Percentiles rank a stretch among this genome's conserved stretches.
Conservation (phyloP, 2,797 vertebrate species). For the Balearica regulorum region DNA sequence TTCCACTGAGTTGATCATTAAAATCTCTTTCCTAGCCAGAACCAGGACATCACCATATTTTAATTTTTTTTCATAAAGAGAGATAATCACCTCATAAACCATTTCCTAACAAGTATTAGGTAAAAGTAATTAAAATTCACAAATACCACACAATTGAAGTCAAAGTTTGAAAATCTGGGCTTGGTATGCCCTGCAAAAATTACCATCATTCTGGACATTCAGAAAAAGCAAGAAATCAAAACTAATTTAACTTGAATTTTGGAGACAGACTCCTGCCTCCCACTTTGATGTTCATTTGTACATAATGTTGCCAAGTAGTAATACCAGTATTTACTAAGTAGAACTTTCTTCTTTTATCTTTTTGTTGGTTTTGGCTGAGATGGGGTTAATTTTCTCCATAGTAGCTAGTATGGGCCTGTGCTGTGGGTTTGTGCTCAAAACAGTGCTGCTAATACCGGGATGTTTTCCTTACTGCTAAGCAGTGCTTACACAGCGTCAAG, state of each 20-base stretch:
- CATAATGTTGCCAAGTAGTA: not conserved
- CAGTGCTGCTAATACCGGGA: too few species aligned
- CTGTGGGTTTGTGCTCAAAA: too few species aligned
- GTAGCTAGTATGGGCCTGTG: too few species aligned
- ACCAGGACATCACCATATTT: too few species aligned
- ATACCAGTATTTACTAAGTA: not conserved
- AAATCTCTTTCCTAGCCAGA: not conserved
- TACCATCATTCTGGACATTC: not conserved
- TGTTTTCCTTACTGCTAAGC: too few species aligned
- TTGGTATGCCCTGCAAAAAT: not conserved
- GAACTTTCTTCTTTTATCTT: not conserved
- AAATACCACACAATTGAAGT: not conserved
- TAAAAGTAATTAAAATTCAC: conserved; percentile 2
- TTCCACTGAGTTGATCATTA: not conserved
- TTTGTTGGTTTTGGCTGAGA: too few species aligned
- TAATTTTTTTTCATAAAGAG: not conserved
- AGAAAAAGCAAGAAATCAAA: not conserved
- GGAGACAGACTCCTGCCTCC: not conserved
- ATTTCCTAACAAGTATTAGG: not conserved
- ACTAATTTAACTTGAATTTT: not conserved
- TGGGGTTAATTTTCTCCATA: too few species aligned
- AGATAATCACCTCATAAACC: not conserved
- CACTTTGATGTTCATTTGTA: not conserved
- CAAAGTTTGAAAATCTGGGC: not conserved
- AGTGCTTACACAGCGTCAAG: too few species aligned